Evolutionary conservation across 2,888 invertebrate species (phyloP), one percentile per base, ranked within the genome.

Genomic region (Psylliodes chrysocephalus): DNA sequence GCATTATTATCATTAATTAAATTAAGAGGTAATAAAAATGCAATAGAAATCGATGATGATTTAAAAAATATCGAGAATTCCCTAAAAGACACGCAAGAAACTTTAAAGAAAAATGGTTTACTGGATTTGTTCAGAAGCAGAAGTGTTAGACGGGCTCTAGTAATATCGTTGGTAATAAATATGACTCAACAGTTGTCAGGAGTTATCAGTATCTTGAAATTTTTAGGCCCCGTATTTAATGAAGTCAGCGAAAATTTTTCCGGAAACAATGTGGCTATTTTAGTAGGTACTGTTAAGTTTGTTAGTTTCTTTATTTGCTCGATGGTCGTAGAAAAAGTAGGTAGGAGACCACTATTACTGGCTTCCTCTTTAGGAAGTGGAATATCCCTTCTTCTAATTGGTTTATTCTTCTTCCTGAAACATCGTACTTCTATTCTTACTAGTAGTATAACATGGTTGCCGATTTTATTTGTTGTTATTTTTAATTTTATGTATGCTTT

Each of bases 291-390:
- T 28, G 28, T 28, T 28, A 28, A 28, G 8, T 28, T 28, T n/a
- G n/a, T 75, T 89, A 1, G 63, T 56, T 88, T 89, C 79, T 89
- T 90, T 0, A 85, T 83, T 90, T 12, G 91, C 92, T 0, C 92
- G 0, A 73, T 90, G n/a, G 85, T 93, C 22, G 92, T 91, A 60
- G 94, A 94, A 81, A 85, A 88, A 47, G 84, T 90, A 22, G 94
- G 94, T 0, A 84, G 93, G 28, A 86, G 89, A 59, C 79, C 89
- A 0, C 84, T 94, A 38, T 49, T 73, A 4, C 40, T 93, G 2
- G 80, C 88, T 22, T 93, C 93, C 0, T 87, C 90, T 0, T 77
- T 86, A 38, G 87, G 89, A 0, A 88, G 89, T 76, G 82, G 87
- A 17, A 71, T 91, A 8, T 88, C 89, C 3, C 18, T 69, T 0